phyloP scores from a whole-genome alignment of 2,113 vertebrate species.

The Symphodus melops region DNA sequence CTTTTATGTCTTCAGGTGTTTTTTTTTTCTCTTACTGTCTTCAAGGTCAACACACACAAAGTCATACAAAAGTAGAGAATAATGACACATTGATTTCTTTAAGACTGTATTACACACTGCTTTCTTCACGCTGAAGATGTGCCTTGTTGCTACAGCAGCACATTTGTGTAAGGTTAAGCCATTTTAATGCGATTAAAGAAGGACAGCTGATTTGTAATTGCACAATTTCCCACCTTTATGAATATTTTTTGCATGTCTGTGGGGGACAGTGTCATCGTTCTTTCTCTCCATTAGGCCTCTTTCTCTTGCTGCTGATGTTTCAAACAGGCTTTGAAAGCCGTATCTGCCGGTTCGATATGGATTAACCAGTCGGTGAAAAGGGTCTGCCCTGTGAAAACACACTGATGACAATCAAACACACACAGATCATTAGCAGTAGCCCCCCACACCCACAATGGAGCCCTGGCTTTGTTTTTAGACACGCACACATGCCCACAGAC shows the following conservation, averaged over 20 bases:
- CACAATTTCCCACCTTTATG: slow-evolving; percentile 47
- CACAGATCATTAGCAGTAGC: slow-evolving; percentile 65
- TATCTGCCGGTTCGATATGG: slow-evolving; percentile 67
- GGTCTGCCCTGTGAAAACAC: slow-evolving; percentile 56
- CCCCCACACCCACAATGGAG: slow-evolving; percentile 37
- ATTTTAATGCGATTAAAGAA: slow-evolving; percentile 49
- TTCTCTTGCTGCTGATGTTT: slow-evolving; percentile 33
- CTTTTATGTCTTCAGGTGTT: slow-evolving; percentile 3
- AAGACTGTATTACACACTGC: slow-evolving; percentile 6
- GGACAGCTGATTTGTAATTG: slow-evolving; percentile 53
- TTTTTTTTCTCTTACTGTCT: slow-evolving; percentile 18
- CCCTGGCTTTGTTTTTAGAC: slow-evolving; percentile 59
- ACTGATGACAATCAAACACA: slow-evolving; percentile 63
- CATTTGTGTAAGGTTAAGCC: slow-evolving; percentile 21
- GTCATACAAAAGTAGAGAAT: slow-evolving; percentile 11
- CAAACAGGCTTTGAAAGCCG: slow-evolving; percentile 61
- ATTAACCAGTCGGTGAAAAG: slow-evolving; percentile 60
- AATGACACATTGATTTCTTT: slow-evolving; percentile 29
- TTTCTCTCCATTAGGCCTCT: slow-evolving; percentile 16
- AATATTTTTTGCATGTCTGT: slow-evolving; percentile 31
- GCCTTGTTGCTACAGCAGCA: slow-evolving; percentile 58
- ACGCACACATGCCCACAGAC: slow-evolving; percentile 40
- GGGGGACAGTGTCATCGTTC: neutral
- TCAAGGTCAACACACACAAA: slow-evolving; percentile 49
- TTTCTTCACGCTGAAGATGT: slow-evolving; percentile 39